phyloP scores from a whole-genome alignment of 1,140 invertebrate species.

The Drosophila navojoa region DNA sequence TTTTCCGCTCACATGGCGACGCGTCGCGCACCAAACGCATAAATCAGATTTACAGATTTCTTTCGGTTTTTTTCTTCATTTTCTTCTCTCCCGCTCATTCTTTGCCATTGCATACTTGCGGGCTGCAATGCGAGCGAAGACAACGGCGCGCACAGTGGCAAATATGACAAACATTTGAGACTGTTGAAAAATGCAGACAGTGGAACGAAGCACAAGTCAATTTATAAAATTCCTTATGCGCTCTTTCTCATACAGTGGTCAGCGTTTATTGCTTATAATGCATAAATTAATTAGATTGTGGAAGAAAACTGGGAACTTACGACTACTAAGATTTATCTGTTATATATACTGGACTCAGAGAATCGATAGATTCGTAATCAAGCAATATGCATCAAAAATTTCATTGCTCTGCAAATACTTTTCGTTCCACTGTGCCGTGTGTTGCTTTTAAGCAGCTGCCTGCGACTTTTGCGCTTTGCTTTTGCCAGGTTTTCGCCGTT shows the following conservation, averaged over 20 bases:
- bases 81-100: constrained; percentile 8
- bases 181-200: no score
- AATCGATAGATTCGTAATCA: no score
- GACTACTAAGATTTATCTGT: no score
- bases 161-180: no score
- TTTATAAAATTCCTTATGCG: no score
- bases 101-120: constrained; percentile 64
- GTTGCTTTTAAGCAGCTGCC: constrained; percentile 9
- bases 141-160: constrained; percentile 22
- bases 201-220: no score
- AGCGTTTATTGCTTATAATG: no score
- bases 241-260: no score
- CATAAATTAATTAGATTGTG: no score
- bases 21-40: constrained; percentile 45
- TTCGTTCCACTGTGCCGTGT: constrained; percentile 1
- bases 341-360: no score
- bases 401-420: neutral
- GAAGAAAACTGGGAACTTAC: no score
- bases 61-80: constrained; percentile 13
- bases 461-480: constrained; percentile 9
- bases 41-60: constrained; percentile 63
- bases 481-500: constrained; percentile 16
- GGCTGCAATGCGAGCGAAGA: constrained; percentile 30
- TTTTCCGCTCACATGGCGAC: constrained; percentile 22
- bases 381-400: no score